phyloP scores from a whole-genome alignment of 2,113 vertebrate species.

The Rallus limicola region DNA sequence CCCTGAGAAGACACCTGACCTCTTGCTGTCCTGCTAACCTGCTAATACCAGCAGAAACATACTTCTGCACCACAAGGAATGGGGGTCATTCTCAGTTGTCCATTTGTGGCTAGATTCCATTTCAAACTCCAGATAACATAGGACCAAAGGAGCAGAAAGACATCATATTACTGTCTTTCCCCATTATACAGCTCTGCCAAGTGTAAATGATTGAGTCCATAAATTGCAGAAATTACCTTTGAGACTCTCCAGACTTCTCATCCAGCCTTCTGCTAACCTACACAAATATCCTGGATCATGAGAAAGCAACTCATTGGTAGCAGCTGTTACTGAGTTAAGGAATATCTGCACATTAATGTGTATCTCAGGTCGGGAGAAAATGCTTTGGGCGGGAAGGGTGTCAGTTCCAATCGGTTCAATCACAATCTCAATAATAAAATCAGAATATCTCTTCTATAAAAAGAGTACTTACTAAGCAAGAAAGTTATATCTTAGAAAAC shows the following conservation, averaged over 20 bases:
- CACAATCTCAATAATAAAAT: not conserved
- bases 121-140: not conserved
- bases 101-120: not conserved
- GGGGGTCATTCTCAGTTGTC: not conserved
- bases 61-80: not conserved
- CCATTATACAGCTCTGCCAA: not conserved
- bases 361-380: not conserved
- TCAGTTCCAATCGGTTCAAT: not conserved
- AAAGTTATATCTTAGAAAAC: not conserved
- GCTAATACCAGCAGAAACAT: not conserved
- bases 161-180: not conserved
- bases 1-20: not conserved
- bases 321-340: not conserved
- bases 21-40: not conserved
- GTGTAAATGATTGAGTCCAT: not conserved
- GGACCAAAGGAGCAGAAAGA: not conserved
- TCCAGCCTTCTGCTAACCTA: not conserved
- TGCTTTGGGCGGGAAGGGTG: not conserved
- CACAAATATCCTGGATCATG: not conserved
- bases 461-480: not conserved
- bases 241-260: not conserved
- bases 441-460: not conserved
- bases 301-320: not conserved
- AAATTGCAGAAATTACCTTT: not conserved
- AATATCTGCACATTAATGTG: accelerated